A percentile compares a stretch with the other conserved stretches of the same genome.
phyloP scores from a whole-genome alignment of 2,113 vertebrate species.

The Oncorhynchus masou region DNA sequence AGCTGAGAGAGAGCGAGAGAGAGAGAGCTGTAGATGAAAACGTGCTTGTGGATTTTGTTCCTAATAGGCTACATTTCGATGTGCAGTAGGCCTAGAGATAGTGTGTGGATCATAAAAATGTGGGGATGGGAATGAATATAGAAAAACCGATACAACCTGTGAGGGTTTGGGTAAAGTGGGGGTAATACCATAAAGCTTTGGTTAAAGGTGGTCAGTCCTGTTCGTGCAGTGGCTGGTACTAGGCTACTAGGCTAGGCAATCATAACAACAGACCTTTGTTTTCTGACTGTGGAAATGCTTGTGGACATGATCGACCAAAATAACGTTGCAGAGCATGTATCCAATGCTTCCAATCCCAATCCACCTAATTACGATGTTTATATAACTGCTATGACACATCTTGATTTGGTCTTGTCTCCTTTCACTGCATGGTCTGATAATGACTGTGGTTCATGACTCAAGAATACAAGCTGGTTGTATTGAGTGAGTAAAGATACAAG shows the following conservation, averaged over 20 bases:
- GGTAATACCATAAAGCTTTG: too few relatives aligned
- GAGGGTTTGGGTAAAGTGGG: too few relatives aligned
- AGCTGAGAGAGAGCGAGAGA: slow-evolving; percentile 24
- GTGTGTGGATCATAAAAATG: neutral
- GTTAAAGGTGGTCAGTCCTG: neutral
- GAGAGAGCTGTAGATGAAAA: slow-evolving; percentile 49
- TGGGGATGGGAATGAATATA: neutral
- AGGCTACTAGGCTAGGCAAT: too few relatives aligned
- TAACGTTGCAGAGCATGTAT: neutral
- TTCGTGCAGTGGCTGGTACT: neutral
- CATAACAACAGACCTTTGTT: neutral
- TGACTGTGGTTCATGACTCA: too few relatives aligned
- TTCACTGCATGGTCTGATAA: neutral
- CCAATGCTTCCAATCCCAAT: neutral
- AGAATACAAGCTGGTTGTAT: too few relatives aligned
- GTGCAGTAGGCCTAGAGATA: neutral
- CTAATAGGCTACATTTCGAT: slow-evolving; percentile 9
- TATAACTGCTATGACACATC: neutral
- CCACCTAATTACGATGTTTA: too few relatives aligned
- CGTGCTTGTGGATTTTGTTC: slow-evolving; percentile 62
- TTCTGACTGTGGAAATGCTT: neutral
- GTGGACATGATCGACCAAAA: too few relatives aligned
- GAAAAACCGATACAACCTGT: neutral
- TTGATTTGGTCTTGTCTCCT: neutral
- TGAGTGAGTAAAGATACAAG: neutral